Conservation (phyloP, 2,797 vertebrate genomes). For the Synaphobranchus kaupii region DNA sequence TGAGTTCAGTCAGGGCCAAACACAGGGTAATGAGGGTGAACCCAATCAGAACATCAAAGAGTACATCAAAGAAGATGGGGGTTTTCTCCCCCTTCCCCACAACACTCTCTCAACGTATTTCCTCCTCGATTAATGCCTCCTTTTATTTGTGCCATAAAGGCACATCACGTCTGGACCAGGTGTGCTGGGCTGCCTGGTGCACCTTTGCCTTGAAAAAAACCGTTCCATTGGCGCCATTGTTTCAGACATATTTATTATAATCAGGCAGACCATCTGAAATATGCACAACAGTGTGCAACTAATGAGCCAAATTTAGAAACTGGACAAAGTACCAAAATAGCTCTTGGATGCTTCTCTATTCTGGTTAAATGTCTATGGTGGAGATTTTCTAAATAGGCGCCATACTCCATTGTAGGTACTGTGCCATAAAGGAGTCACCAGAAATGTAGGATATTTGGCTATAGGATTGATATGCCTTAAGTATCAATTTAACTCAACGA, state of each 20-base stretch:
- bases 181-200: not conserved
- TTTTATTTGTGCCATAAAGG: not conserved
- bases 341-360: not conserved
- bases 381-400: not conserved
- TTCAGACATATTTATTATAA: slow-evolving; percentile 7
- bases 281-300: not conserved
- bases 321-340: not conserved
- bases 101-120: not conserved
- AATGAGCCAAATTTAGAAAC: slow-evolving; percentile 23
- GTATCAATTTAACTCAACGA: too few relatives aligned
- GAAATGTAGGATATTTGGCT: too few relatives aligned
- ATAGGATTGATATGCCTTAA: too few relatives aligned
- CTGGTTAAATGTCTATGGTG: not conserved
- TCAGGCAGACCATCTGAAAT: slow-evolving; percentile 19
- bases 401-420: too few relatives aligned
- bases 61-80: not conserved
- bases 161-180: not conserved
- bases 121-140: not conserved
- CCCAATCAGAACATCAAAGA: not conserved
- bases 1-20: not conserved
- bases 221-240: not conserved
- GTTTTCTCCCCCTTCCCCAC: not conserved
- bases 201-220: not conserved
- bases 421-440: too few relatives aligned
- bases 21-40: not conserved